Evolutionary conservation across 2,113 vertebrate species (phyloP), one percentile per base, ranked within the genome.

Genomic region (Balaeniceps rex): DNA sequence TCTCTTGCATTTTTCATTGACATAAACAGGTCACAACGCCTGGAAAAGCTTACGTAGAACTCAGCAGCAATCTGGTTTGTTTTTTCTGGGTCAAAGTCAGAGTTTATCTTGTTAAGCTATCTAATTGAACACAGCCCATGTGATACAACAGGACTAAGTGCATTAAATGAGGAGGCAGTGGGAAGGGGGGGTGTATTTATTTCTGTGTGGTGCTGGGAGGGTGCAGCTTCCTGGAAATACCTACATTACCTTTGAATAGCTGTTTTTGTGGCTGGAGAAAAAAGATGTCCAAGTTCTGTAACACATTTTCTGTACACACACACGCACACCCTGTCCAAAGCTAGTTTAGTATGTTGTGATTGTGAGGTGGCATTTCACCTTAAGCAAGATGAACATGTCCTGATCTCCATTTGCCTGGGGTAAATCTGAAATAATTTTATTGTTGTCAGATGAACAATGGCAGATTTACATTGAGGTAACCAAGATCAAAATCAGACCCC

Each of bases 51-150:
- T 96, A 87, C 0, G 0, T 12, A 91, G 85, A 84, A 97, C 79
- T 97, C 94, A 93, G 78, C 57, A 91, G 85, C 94, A 97, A 94
- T 93, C 97, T 93, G 77, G 78, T 94, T 97, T 83, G 79, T 64
- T 96, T 96, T 98, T 97, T 98, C 97, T 98, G 97, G 97, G 97
- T 97, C 98, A 98, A 90, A 97, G 97, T 97, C 97, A 96, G 95
- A 97, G 97, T 97, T 98, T 98, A 98, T 98, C 88, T 85, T 98
- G 94, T 98, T 98, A 98, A 97, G 88, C 90, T 97, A 95, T 97
- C 97, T 98, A 98, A 98, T 93, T 98, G 98, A 98, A 97, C 94
- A 97, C 91, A 97, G 95, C 55, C 93, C 96, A 93, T 95, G 92
- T 92, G 96, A 96, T 88, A 93, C 82, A 94, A 95, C 83, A 94